Evolutionary conservation across 2,113 vertebrate species (phyloP), one percentile per base, ranked within the genome.

Genomic region (Budorcas taxicolor): DNA sequence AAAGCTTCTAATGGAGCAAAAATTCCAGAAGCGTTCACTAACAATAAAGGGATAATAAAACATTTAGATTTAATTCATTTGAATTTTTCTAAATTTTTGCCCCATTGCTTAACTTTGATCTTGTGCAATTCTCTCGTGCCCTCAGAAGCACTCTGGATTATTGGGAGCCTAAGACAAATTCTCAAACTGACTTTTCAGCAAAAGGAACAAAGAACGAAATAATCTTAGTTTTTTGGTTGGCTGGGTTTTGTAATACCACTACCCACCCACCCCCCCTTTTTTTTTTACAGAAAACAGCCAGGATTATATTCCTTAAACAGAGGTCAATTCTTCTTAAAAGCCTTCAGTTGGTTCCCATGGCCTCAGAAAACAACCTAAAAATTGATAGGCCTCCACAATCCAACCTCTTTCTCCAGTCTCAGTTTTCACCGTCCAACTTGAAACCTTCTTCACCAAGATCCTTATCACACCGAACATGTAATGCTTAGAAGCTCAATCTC

Each of bases 11-110:
- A 98, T 86, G 87, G 15, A 95, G 71, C 67, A 91, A 78, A 91
- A 91, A 96, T 96, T 97, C 96, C 85, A 94, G 83, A 94, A 96
- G 31, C 76, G 19, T 71, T 91, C 36, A 36, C 40, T 87, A 90
- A 81, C 52, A 91, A 60, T 87, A 84, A 89, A 96, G 80, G n/a
- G 7, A 85, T 94, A 92, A 88, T 43, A 87, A 94, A 80, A 71
- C 8, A 25, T 58, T 97, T 58, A 53, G 27, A 19, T 64, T 36
- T 47, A 80, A 57, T 84, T 91, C 71, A 89, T 64, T 91, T 90
- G 11, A 57, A 64, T 82, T 95, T 89, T 91, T 81, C 87, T 83
- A 58, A 95, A 60, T 83, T 60, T 91, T 90, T 94, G n/a, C 9
- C 62, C 40, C 47, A 40, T 27, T 84, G 33, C 52, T 89, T 87